These are phyloP conservation scores for Alcedo atthis DNA, from an alignment of 2,797 vertebrate species.

Conservation along the genomic window DNA sequence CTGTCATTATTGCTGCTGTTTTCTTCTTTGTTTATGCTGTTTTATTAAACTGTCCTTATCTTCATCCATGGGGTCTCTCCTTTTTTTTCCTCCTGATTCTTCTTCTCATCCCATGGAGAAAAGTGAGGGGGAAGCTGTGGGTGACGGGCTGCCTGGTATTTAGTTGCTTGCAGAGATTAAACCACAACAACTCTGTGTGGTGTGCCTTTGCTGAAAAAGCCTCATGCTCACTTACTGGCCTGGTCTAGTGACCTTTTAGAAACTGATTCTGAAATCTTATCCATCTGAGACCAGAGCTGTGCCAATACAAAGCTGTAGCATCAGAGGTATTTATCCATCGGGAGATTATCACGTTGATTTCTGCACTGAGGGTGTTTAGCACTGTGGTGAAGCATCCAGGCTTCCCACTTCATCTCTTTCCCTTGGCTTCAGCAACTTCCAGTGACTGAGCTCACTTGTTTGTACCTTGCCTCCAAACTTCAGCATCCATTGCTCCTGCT, in stretches of 20 bases:
- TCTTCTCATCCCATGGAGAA: not conserved
- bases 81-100: not conserved
- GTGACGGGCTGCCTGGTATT: not conserved
- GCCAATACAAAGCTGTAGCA: not conserved
- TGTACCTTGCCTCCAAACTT: not conserved
- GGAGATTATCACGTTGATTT: not conserved
- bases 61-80: not conserved
- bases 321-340: fast-evolving
- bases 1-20: not conserved
- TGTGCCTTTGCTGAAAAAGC: not conserved
- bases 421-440: not conserved
- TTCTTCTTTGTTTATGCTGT: not conserved
- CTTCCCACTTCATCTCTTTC: not conserved
- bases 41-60: not conserved
- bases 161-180: not conserved
- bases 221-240: not conserved
- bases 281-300: not conserved
- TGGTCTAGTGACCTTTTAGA: not conserved
- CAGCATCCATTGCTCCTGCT: not conserved
- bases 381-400: not conserved
- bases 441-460: not conserved
- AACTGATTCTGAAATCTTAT: not conserved
- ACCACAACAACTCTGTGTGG: not conserved
- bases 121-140: not conserved
- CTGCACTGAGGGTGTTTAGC: not conserved